Conservation (phyloP, 2,797 vertebrate genomes). For the Gambelia wislizenii region DNA sequence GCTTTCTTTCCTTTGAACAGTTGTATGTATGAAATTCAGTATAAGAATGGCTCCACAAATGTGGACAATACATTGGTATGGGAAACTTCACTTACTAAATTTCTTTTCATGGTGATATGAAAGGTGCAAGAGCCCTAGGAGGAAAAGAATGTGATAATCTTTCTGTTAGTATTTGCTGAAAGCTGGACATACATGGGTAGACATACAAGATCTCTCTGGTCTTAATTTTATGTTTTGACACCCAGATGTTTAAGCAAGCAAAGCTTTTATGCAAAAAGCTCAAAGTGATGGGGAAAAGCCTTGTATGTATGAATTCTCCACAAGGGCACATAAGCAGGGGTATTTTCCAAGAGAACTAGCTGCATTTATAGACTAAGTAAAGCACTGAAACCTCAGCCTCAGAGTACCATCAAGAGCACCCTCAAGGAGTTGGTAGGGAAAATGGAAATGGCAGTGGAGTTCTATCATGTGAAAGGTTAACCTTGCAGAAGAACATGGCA, state of each 20-base stretch:
- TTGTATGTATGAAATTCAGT: background rate
- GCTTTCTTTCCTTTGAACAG: background rate
- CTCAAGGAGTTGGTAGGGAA: background rate
- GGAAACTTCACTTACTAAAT: background rate
- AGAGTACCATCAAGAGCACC: too few relatives aligned
- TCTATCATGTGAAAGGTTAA: background rate
- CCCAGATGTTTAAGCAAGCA: background rate
- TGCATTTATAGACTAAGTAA: background rate
- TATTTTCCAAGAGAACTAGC: background rate
- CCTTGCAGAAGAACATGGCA: background rate
- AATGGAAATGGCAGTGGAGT: background rate
- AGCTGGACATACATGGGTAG: too few relatives aligned
- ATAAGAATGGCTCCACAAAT: background rate
- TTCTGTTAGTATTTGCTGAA: background rate
- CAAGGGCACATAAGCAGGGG: background rate
- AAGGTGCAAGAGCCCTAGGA: background rate
- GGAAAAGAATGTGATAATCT: background rate
- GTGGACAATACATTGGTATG: background rate
- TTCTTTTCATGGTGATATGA: background rate
- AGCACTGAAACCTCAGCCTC: background rate
- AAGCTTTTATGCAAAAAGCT: background rate
- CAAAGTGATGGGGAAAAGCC: background rate
- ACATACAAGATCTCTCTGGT: too few relatives aligned
- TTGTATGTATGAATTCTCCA: background rate
- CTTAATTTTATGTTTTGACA: background rate